Base-by-base conservation (phyloP, 1,140 invertebrate genomes). In the Drosophila orosa region DNA sequence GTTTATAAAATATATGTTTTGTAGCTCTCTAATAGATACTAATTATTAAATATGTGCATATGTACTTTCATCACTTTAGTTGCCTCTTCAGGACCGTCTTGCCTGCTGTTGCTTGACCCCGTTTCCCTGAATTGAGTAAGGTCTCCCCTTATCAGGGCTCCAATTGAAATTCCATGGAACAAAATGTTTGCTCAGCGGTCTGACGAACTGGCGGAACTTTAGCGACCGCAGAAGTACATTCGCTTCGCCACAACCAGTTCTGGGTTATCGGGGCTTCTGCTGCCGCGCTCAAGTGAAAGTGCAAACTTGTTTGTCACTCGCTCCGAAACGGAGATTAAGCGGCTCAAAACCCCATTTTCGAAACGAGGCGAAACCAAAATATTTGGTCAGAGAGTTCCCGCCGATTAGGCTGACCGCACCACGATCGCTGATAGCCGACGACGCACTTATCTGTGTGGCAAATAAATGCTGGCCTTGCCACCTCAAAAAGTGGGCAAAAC, bases 231-330 rank as follows among this genome's bases (percentile, higher is more conserved):
- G n/a, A 19, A n/a, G 13, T 13, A 27, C 7, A 31, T 66, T 37
- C 63, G 19, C 66, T 66, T 12, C 57, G 31, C 58, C 74, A 63
- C 52, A 78, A 76, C 31, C 66, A 63, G 47, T 78, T 63, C 54
- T 65, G 55, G 59, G 75, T 57, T 72, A 65, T 55, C 22, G 27
- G 45, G 44, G 54, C 33, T 56, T 47, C 56, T 59, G 40, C 17
- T 27, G 35, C 25, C 39, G 17, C 60, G 15, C 54, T 61, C 44
- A 54, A 58, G 42, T 60, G 42, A 76, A 76, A 71, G 59, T 71
- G 54, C 33, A 69, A 77, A 57, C 58, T 63, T 45, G 58, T 57
- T 74, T 50, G 56, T 59, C 52, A 42, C 37, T 65, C 47, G 71
- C 59, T 10, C 33, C 54, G 47, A 57, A 76, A 35, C 47, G 58